Evolutionary conservation across 2,113 vertebrate genomes (phyloP), one percentile per base, ranked within the genome.

Genomic region (Tupaia chinensis): DNA sequence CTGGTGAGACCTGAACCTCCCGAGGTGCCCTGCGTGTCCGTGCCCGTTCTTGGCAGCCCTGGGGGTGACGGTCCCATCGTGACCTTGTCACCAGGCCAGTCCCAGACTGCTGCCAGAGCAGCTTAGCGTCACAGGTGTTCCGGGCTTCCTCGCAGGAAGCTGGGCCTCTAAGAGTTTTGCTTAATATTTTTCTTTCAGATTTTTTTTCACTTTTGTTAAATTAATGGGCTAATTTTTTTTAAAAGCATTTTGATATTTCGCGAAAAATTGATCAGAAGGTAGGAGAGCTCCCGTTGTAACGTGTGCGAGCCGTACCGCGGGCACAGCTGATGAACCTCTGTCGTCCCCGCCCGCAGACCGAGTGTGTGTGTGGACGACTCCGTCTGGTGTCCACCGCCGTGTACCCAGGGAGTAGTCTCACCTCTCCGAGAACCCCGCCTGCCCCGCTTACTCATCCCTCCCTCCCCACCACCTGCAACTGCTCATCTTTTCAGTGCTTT

Each of bases 11-110:
- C 63, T 29, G 58, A 58, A 58, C 44, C 12, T 3, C 16, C 5
- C 7, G 22, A 12, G n/a, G 11, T 15, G 6, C 22, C 0, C 3
- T 9, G 0, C 6, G 72, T 23, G 15, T 25, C 0, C 3, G 6
- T 19, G 11, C 53, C 13, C 13, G 58, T 14, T 3, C 20, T 2
- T 13, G 0, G 65, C 66, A 0, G 7, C 25, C 12, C 25, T 7
- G 2, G 79, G 1, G 65, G 2, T n/a, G 20, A 19, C 66, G 3
- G 56, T 58, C 56, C 44, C 44, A 44, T 3, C 44, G 44, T 44
- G 44, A 44, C 44, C 44, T 44, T 44, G 44, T 44, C 44, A 44
- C 44, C 44, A 44, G 44, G 44, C 44, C 44, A 44, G 44, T 44
- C 44, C 44, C 44, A 44, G 44, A 44, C 44, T 44, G 44, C 44